Base-by-base conservation (phyloP, 2,113 vertebrate genomes). In the Megaptera novaeangliae region DNA sequence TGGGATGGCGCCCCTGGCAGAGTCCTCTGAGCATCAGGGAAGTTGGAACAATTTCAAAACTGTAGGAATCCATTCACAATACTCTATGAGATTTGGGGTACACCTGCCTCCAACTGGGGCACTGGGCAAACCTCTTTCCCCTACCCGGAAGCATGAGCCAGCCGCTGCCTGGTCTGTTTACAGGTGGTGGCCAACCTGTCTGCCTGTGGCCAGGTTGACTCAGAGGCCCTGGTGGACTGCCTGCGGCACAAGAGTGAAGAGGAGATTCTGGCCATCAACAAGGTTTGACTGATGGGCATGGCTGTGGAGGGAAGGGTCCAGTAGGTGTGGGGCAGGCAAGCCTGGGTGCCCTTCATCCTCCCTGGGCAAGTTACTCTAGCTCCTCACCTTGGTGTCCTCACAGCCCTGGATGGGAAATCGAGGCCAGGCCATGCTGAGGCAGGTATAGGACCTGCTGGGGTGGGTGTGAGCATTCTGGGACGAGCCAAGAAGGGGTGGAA, bases 141-240 rank as follows among this genome's bases (percentile, higher is more conserved):
- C 27, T 68, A 0, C 18, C 41, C 23, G 8, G 31, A 93, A 68
- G 3, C 31, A 31, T 78, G 46, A 87, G 25, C 34, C n/a, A 59
- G 61, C 27, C 13, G 41, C 23, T 57, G 7, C 31, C 69, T 86
- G 21, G 3, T 77, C 8, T n/a, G 77, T 94, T 97, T 97, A 10
- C 94, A 99, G 99, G 63, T 85, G n/a, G 88, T 99, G 41, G 99
- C 98, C 74, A 99, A 98, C 68, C 20, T 98, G 17, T 98, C 98
- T 20, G 98, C 82, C 41, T 99, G 99, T 97, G 97, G 98, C 31
- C 64, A 68, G 31, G 90, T 61, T 27, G 98, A 97, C 78, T 98
- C 99, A 5, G 97, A 98, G 88, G 95, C 98, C 25, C 78, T 99
- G 91, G 97, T 99, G n/a, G 77, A 44, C 12, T 99, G 99, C 78